Evolutionary conservation across 2,888 invertebrate genomes (phyloP).

Genomic region (Brachypalpus laphriformis): DNA sequence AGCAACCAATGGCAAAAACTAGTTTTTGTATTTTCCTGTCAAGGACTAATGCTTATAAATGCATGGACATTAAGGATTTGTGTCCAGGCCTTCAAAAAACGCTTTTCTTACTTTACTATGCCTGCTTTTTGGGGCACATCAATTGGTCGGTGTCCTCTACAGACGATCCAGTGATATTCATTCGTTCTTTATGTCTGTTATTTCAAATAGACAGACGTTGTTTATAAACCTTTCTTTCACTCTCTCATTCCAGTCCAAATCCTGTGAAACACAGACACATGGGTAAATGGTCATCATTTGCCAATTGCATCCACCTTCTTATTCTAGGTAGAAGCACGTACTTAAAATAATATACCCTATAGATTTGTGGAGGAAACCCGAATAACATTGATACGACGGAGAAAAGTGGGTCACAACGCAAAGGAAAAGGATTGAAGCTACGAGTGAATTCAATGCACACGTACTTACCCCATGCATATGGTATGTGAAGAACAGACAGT

Average conservation of each 20-base stretch:
- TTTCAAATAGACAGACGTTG: neutral
- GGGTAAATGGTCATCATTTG: neutral
- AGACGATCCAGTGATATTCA: no score
- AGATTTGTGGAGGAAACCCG: neutral
- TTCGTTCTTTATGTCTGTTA: no score
- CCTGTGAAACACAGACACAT: neutral
- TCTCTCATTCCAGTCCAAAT: neutral
- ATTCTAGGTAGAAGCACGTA: neutral
- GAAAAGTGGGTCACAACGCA: neutral
- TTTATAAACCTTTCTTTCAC: neutral
- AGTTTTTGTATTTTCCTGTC: no score
- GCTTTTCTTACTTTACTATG: no score
- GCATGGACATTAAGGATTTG: no score
- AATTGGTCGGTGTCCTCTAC: no score
- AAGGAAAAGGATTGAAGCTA: conserved; percentile 6
- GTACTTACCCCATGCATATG: neutral
- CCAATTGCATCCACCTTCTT: neutral
- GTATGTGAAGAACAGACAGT: neutral
- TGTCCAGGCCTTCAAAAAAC: no score
- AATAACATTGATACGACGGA: neutral
- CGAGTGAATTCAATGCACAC: conserved; percentile 26
- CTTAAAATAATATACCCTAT: neutral
- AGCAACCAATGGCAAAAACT: no score
- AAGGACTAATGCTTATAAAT: no score
- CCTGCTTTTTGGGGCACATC: no score